These are phyloP conservation scores for Trinorchestia longiramus DNA, from an alignment of 1,140 invertebrate species.

Conservation along the genomic window DNA sequence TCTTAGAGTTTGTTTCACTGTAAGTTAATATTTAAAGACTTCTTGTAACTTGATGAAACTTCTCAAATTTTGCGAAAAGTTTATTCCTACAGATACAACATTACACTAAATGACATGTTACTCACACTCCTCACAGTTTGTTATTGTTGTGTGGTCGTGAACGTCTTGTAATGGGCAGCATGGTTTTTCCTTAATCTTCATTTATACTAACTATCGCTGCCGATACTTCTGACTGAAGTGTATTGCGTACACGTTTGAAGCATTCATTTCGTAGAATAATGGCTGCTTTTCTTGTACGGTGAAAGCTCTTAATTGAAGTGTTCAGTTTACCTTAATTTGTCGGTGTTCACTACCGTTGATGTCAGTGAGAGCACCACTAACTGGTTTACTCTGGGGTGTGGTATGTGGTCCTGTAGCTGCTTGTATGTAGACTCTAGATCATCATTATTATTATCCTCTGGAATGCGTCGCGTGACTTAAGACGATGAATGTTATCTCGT, in stretches of 20 bases:
- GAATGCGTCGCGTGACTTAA: background rate
- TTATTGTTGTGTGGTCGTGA: too few species aligned
- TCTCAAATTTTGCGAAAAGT: background rate
- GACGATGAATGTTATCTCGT: background rate
- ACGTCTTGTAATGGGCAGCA: too few species aligned
- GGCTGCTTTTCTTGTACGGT: background rate
- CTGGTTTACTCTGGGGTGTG: background rate
- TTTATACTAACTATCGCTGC: too few species aligned
- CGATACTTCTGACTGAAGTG: too few species aligned
- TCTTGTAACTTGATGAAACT: background rate
- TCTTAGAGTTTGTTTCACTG: background rate
- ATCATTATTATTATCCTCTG: too few species aligned
- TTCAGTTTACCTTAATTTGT: background rate
- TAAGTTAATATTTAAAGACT: background rate
- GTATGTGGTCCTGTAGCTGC: background rate
- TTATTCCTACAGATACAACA: background rate
- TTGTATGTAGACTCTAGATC: too few species aligned
- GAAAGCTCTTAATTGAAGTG: too few species aligned
- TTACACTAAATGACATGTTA: background rate
- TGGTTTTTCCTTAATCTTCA: too few species aligned
- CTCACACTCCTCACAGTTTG: too few species aligned
- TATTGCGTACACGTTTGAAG: too few species aligned
- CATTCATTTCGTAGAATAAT: background rate
- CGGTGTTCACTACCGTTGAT: background rate
- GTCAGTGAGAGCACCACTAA: background rate